These are phyloP conservation scores for Coptodon rendalli DNA, from an alignment of 2,113 vertebrate genomes.

Conservation along the genomic window DNA sequence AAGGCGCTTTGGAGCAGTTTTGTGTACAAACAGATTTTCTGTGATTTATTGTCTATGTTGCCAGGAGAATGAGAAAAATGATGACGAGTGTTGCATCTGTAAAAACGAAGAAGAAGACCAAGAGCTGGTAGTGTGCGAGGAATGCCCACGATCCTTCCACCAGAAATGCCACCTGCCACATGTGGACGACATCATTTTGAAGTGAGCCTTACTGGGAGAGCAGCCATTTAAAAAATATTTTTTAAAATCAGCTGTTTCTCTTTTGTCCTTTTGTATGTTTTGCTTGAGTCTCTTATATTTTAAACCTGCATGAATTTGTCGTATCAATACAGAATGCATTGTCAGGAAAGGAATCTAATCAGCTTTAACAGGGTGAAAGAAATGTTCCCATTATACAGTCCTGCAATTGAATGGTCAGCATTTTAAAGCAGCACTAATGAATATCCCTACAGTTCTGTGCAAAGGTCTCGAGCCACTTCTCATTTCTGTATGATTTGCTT, in stretches of 20 bases:
- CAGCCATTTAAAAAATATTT: not conserved
- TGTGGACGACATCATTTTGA: not conserved
- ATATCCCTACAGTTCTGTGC: not conserved
- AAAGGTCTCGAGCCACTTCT: rapidly evolving
- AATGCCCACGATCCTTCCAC: conserved; percentile 70
- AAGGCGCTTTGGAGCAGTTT: not conserved
- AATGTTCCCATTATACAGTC: not conserved
- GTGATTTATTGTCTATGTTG: not conserved
- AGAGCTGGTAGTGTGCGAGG: conserved; percentile 55
- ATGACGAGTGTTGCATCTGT: conserved; percentile 67
- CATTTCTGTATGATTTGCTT: not conserved
- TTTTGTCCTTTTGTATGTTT: not conserved
- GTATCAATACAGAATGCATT: not conserved
- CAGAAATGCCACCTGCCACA: conserved; percentile 62
- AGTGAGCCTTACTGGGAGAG: not conserved
- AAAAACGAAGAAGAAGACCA: not conserved
- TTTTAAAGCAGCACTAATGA: not conserved
- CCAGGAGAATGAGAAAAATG: conserved; percentile 59
- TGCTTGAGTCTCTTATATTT: not conserved
- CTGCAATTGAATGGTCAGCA: not conserved
- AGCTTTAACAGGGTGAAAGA: not conserved
- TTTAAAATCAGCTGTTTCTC: not conserved
- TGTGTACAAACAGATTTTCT: not conserved
- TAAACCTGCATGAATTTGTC: not conserved
- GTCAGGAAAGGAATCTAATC: not conserved